Percentiles rank a stretch among this genome's conserved stretches.
phyloP scores from a whole-genome alignment of 2,797 vertebrate genomes.

The Falco cherrug region DNA sequence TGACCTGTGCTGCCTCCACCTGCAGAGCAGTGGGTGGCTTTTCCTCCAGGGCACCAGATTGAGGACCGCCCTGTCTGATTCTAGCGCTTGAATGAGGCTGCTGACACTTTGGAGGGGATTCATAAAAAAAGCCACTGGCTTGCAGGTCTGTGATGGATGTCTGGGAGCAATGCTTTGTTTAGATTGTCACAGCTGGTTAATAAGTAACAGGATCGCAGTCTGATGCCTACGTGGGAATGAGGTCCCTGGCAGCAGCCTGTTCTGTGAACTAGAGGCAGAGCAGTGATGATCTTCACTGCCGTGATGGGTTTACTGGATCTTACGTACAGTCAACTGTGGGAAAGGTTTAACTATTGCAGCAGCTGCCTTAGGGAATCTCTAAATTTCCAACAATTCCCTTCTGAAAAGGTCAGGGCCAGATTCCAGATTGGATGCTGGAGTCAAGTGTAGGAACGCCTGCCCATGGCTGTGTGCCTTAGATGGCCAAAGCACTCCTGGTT shows the following conservation, averaged over 20 bases:
- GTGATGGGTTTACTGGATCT: not conserved
- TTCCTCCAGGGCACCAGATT: not conserved
- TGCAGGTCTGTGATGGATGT: not conserved
- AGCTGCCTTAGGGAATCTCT: not conserved
- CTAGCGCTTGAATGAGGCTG: not conserved
- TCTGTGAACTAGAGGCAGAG: not conserved
- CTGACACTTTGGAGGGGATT: not conserved
- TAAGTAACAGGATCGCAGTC: not conserved
- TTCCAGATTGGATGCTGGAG: not conserved
- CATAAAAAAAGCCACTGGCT: not conserved
- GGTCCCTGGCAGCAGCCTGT: not conserved
- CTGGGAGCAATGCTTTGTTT: not conserved
- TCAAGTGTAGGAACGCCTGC: not conserved
- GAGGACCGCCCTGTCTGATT: not conserved
- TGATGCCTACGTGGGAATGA: not conserved
- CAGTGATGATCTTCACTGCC: not conserved
- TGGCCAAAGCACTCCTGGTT: not conserved
- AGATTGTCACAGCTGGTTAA: not conserved
- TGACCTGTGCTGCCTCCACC: not conserved
- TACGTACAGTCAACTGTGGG: not conserved
- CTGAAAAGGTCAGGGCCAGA: not conserved
- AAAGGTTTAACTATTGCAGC: not conserved
- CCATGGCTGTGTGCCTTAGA: rapidly evolving
- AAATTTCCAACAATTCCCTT: not conserved
- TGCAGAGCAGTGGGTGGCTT: rapidly evolving